Evolutionary conservation across 2,113 vertebrate genomes (phyloP).

Genomic region (Melozone crissalis): DNA sequence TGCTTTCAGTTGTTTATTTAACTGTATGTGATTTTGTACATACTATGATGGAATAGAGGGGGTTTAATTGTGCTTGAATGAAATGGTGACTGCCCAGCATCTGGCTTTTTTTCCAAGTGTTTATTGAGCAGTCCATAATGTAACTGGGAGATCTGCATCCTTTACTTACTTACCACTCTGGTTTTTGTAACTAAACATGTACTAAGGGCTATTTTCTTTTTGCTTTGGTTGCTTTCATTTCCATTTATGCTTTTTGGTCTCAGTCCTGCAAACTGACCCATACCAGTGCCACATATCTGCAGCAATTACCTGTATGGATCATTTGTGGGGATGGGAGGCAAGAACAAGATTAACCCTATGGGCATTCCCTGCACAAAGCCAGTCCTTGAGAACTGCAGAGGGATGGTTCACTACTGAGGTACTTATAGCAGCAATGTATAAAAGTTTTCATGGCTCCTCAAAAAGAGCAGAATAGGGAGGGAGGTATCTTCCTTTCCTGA

Average conservation of each 20-base stretch:
- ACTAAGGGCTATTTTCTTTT: neutral
- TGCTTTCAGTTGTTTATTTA: neutral
- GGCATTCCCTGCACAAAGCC: neutral
- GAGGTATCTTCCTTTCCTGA: neutral
- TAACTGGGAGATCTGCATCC: neutral
- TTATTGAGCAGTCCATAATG: neutral
- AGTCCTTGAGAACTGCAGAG: neutral
- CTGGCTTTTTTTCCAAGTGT: neutral
- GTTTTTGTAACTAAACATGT: neutral
- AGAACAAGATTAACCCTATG: neutral
- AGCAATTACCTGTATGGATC: neutral
- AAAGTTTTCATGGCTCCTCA: neutral
- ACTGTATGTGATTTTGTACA: neutral
- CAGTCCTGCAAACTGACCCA: neutral
- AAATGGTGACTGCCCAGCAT: neutral
- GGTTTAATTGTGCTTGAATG: neutral
- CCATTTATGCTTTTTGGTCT: neutral
- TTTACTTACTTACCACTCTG: neutral
- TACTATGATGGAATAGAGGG: neutral
- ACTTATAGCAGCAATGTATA: neutral
- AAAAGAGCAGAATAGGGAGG: neutral
- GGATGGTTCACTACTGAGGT: accelerated
- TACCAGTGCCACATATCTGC: neutral
- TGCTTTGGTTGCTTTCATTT: neutral
- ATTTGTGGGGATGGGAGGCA: neutral